Conservation (phyloP, 2,888 invertebrate genomes). For the Melangyna quadrimaculata region DNA sequence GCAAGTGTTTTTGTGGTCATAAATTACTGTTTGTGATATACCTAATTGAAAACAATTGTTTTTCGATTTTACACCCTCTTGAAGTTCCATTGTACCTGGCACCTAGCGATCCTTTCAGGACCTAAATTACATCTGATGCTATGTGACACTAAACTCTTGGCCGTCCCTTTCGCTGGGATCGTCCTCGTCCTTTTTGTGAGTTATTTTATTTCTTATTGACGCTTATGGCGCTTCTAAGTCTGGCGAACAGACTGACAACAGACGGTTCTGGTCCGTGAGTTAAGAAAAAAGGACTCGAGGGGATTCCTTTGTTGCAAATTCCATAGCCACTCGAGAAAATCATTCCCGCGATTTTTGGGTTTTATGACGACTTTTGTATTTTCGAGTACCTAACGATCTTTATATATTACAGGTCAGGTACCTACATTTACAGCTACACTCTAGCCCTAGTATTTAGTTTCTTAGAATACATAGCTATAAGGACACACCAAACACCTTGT, state of each 20-base stretch:
- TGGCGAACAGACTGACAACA: conserved; percentile 29
- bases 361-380: conserved; percentile 42
- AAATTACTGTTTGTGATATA: conserved; percentile 62
- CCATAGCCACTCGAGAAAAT: conserved; percentile 59
- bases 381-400: not conserved
- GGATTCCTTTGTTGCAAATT: conserved; percentile 59
- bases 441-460: conserved; percentile 18
- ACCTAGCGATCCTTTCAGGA: conserved; percentile 55
- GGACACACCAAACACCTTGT: conserved; percentile 48
- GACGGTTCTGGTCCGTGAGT: conserved; percentile 3
- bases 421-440: not conserved
- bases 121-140: conserved; percentile 51
- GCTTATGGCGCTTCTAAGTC: conserved; percentile 68
- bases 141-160: conserved; percentile 22
- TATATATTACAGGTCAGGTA: conserved; percentile 37
- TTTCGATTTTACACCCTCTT: conserved; percentile 65
- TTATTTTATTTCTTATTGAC: conserved; percentile 46
- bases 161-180: not conserved
- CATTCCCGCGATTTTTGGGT: conserved; percentile 52
- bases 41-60: conserved; percentile 64
- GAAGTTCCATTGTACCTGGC: conserved; percentile 63
- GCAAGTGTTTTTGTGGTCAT: conserved; percentile 58
- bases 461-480: conserved; percentile 27
- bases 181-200: not conserved
- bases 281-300: conserved; percentile 41